Evolutionary conservation across 2,888 invertebrate species (phyloP).

Genomic region (Cremastinae sp.): DNA sequence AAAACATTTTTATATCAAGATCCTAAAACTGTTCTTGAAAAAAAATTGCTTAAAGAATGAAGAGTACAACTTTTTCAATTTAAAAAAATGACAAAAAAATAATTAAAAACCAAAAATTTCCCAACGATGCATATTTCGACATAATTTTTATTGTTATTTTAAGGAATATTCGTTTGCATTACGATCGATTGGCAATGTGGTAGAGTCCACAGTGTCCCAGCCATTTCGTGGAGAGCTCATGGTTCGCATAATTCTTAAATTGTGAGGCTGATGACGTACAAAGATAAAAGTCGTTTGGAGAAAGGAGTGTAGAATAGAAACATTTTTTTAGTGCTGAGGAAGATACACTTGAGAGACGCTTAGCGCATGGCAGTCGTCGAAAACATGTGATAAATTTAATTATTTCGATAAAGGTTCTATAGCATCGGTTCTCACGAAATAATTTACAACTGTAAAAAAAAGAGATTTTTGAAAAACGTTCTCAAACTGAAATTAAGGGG

Average conservation of each 20-base stretch:
- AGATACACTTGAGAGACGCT: constrained; percentile 16
- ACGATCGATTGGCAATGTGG: constrained; percentile 54
- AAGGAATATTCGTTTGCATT: constrained; percentile 43
- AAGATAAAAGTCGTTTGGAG: constrained; percentile 31
- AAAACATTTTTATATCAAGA: too few relatives aligned
- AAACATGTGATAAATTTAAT: too few relatives aligned
- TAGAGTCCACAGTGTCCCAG: constrained; percentile 62
- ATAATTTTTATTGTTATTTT: constrained; percentile 43
- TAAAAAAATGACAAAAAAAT: not conserved
- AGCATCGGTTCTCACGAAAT: too few relatives aligned
- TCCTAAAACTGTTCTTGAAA: too few relatives aligned
- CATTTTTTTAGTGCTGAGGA: constrained; percentile 26
- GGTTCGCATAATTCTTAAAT: constrained; percentile 58
- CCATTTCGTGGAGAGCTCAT: constrained; percentile 63
- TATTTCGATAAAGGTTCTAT: too few relatives aligned
- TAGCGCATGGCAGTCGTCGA: not conserved
- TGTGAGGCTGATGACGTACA: constrained; percentile 58
- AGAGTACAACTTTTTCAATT: too few relatives aligned
- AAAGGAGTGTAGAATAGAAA: constrained; percentile 36
- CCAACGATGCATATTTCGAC: not conserved
- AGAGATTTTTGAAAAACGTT: too few relatives aligned
- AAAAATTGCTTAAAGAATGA: too few relatives aligned
- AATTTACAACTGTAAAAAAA: too few relatives aligned
- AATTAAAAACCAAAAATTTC: not conserved
- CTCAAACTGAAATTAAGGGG: too few relatives aligned